phyloP scores from a whole-genome alignment of 1,140 invertebrate species.

The Heliconius nattereri region DNA sequence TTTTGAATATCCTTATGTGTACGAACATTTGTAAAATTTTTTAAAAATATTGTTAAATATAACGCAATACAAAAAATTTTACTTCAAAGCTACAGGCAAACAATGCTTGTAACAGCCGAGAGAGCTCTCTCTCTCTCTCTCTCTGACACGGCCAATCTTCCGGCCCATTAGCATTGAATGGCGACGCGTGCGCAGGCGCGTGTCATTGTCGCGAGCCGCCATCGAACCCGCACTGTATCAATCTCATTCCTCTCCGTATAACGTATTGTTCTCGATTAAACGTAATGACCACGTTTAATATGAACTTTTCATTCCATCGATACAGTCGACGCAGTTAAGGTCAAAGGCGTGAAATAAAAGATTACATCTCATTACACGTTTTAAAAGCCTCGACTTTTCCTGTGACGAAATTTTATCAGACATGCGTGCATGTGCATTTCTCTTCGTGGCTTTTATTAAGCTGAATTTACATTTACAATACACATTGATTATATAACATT shows the following conservation, averaged over 20 bases:
- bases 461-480: neutral
- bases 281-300: slow-evolving; percentile 64
- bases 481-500: neutral
- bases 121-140: no score
- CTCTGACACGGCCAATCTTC: slow-evolving; percentile 63
- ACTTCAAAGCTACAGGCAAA: slow-evolving; percentile 46
- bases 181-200: slow-evolving; percentile 61
- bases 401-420: slow-evolving; percentile 42
- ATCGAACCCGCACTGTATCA: slow-evolving; percentile 70
- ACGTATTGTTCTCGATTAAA: slow-evolving; percentile 68
- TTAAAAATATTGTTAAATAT: neutral
- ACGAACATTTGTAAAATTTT: neutral
- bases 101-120: slow-evolving; percentile 57
- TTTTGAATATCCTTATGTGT: neutral
- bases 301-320: slow-evolving; percentile 44
- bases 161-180: slow-evolving; percentile 79
- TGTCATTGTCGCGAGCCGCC: slow-evolving; percentile 64
- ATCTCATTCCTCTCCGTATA: slow-evolving; percentile 47
- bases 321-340: slow-evolving; percentile 37
- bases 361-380: slow-evolving; percentile 41
- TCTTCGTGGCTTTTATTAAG: neutral
- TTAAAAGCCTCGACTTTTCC: slow-evolving; percentile 38
- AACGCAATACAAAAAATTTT: slow-evolving; percentile 46
- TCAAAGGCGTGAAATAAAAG: slow-evolving; percentile 43
- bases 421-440: slow-evolving; percentile 26